Evolutionary conservation across 2,888 invertebrate species (phyloP).

Genomic region (Pandemis heparana): DNA sequence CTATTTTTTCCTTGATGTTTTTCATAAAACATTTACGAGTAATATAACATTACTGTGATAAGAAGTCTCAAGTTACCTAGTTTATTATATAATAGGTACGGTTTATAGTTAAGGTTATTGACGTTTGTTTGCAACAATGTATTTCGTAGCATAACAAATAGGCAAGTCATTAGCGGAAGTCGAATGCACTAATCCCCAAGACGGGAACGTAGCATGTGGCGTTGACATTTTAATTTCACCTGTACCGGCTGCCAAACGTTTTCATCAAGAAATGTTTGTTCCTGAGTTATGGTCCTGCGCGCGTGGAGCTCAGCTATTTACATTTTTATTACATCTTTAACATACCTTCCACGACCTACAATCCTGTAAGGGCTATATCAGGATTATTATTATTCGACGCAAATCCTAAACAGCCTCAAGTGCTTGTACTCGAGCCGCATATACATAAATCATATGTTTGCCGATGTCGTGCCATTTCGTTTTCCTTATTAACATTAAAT

Average conservation of each 20-base stretch:
- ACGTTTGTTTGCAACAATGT: background rate
- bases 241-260: conserved; percentile 35
- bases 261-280: conserved; percentile 42
- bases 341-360: conserved; percentile 22
- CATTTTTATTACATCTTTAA: conserved; percentile 37
- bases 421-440: background rate
- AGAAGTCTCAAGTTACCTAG: too few species aligned
- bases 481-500: conserved; percentile 15
- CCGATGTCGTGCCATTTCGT: conserved; percentile 2
- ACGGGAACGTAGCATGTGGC: conserved; percentile 28
- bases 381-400: conserved; percentile 6
- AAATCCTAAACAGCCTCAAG: background rate
- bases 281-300: conserved; percentile 24
- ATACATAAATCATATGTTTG: background rate
- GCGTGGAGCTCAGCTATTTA: conserved; percentile 17
- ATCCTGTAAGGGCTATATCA: conserved; percentile 5
- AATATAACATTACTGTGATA: too few species aligned
- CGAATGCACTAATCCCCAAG: conserved; percentile 33
- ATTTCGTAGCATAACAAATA: conserved; percentile 1
- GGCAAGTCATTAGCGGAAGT: conserved; percentile 28
- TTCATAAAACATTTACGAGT: too few species aligned
- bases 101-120: too few species aligned
- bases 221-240: conserved; percentile 42
- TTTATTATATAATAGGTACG: too few species aligned
- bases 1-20: too few species aligned